Conservation (phyloP, 2,888 invertebrate species). For the Actias luna region DNA sequence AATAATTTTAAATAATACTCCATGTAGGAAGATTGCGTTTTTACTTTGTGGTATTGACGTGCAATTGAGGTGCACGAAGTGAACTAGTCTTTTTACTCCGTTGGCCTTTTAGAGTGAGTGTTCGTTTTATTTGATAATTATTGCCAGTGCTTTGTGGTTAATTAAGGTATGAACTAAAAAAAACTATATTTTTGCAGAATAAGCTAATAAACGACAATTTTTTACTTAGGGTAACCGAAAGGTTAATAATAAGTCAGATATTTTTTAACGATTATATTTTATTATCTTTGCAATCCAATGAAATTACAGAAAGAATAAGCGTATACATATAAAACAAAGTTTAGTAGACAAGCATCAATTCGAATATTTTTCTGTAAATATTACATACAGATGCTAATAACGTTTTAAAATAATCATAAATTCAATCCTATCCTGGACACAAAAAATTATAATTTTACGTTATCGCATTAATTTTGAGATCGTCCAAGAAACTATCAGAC, state of each 20-base stretch:
- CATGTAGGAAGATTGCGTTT: no score
- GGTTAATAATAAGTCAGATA: conserved; percentile 7
- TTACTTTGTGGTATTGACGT: no score
- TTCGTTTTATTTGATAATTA: no score
- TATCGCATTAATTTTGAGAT: conserved; percentile 58
- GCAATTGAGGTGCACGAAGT: no score
- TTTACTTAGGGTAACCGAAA: background rate
- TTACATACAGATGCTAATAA: conserved; percentile 49
- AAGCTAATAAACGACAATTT: background rate
- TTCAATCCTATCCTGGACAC: conserved; percentile 20
- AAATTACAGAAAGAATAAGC: background rate
- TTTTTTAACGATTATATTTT: conserved; percentile 7
- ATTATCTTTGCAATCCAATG: conserved; percentile 1
- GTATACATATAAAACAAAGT: conserved; percentile 17
- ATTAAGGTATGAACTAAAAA: no score
- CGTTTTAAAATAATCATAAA: conserved; percentile 28
- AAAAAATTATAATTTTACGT: conserved; percentile 26
- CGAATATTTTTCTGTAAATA: conserved; percentile 46
- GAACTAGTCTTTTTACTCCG: no score
- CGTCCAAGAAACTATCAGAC: conserved; percentile 76
- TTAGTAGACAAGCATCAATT: conserved; percentile 26
- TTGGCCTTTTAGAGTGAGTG: no score
- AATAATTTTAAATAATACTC: no score
- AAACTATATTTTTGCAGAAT: background rate
- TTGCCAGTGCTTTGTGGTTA: no score